A percentile compares a stretch with the other conserved stretches of the same genome.
These are phyloP conservation scores for Trachops cirrhosus DNA, from an alignment of 2,797 vertebrate species.

Conservation along the genomic window DNA sequence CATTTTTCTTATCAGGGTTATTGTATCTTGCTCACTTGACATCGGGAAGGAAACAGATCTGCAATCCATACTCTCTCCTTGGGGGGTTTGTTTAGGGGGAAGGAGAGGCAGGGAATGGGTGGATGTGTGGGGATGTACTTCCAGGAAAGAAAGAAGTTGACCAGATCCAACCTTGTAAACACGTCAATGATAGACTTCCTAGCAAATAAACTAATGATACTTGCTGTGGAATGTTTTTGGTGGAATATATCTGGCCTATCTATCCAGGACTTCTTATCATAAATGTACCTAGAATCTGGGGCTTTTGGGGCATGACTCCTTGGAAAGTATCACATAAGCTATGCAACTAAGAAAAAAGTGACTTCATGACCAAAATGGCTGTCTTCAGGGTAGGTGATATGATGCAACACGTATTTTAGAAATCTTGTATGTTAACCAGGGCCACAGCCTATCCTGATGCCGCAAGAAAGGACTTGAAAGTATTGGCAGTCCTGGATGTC, in stretches of 20 bases:
- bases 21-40: neutral
- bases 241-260: neutral
- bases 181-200: neutral
- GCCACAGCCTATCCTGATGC: neutral
- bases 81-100: neutral
- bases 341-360: neutral
- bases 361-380: neutral
- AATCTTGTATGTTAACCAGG: neutral
- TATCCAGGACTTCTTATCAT: neutral
- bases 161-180: slow-evolving; percentile 9
- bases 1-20: neutral
- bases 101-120: neutral
- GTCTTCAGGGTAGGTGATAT: neutral
- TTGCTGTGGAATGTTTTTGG: slow-evolving; percentile 8
- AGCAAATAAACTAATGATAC: neutral
- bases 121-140: neutral
- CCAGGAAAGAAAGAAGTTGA: slow-evolving; percentile 2
- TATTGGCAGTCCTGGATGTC: neutral
- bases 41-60: neutral
- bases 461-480: neutral
- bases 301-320: neutral
- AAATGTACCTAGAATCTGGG: slow-evolving; percentile 17
- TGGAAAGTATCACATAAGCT: neutral
- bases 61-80: neutral
- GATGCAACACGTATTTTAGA: neutral